phyloP scores from a whole-genome alignment of 2,797 vertebrate genomes.

The Carcharodon carcharias region DNA sequence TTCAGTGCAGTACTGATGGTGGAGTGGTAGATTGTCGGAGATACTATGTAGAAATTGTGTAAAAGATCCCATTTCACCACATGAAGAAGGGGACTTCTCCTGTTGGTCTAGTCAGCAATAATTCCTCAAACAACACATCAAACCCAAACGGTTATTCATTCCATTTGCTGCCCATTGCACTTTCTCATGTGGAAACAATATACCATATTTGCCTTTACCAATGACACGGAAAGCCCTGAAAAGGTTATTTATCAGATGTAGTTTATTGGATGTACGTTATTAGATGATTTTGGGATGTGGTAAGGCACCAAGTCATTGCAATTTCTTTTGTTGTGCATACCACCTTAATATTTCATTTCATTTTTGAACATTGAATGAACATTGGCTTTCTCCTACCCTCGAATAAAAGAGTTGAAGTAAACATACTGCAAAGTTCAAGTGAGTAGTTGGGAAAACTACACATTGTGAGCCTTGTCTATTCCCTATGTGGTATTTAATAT shows the following conservation, averaged over 20 bases:
- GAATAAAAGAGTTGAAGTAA: neutral
- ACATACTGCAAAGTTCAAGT: neutral
- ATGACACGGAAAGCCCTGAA: neutral
- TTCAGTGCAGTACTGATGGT: neutral
- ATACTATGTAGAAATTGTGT: neutral
- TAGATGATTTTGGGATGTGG: neutral
- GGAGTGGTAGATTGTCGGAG: neutral
- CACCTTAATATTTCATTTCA: neutral
- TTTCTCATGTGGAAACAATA: neutral
- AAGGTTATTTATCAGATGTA: neutral
- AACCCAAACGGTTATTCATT: neutral
- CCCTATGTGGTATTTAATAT: neutral
- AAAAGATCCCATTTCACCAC: neutral
- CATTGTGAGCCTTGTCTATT: neutral
- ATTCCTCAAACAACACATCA: neutral
- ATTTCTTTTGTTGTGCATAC: neutral
- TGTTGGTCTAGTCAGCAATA: too few species aligned
- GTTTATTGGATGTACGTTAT: too few species aligned
- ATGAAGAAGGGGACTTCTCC: neutral
- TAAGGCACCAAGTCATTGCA: neutral
- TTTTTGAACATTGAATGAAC: neutral
- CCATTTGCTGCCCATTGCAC: neutral
- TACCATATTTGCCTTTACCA: neutral
- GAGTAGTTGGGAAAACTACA: conserved; percentile 15
- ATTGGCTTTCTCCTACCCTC: neutral